Base-by-base conservation (phyloP, 2,797 vertebrate species). In the Gobio occitaniae region DNA sequence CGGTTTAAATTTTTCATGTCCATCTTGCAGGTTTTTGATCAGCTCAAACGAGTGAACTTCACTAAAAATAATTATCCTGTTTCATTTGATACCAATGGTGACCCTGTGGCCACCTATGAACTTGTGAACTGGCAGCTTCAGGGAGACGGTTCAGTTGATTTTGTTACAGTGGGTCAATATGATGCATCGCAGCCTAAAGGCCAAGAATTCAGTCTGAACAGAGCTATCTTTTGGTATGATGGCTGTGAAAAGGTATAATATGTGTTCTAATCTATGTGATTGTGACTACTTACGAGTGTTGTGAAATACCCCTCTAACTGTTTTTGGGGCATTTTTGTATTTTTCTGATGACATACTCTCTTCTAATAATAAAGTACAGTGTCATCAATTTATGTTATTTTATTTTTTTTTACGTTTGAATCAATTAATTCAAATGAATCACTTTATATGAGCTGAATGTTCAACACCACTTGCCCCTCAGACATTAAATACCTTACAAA, bases 51-150 rank as follows among this genome's bases (percentile, higher is more conserved):
- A 12, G 92, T 95, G 0, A 90, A 90, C 78, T 95, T 95, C 87
- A 88, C 92, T 2, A 74, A 52, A 9, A 89, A 91, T 78, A 92
- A 93, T 32, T 92, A 93, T 72, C 82, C 88, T 52, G 93, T 95
- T 54, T 93, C 92, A n/a, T 95, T 95, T 88, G 93, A 95, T 89
- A 84, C 86, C 38, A 94, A 94, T 0, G 95, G 95, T 0, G 94
- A 95, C 80, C 92, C 95, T 47, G 89, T 93, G 72, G 93, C 93
- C 82, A 88, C 41, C 4, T 95, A 96, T 66, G 94, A 95, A 71
- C 74, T 95, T 36, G 89, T 96, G 36, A 96, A 95, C 89, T 96
- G 94, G 95, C 93, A 95, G 76, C 86, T 52, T 82, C 88, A 16
- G 44, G 11, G 85, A 50, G 89, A 77, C 78, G 92, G 93, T 10